These are phyloP conservation scores for Drosophila serrata DNA, from an alignment of 1,140 invertebrate genomes.

Conservation along the genomic window DNA sequence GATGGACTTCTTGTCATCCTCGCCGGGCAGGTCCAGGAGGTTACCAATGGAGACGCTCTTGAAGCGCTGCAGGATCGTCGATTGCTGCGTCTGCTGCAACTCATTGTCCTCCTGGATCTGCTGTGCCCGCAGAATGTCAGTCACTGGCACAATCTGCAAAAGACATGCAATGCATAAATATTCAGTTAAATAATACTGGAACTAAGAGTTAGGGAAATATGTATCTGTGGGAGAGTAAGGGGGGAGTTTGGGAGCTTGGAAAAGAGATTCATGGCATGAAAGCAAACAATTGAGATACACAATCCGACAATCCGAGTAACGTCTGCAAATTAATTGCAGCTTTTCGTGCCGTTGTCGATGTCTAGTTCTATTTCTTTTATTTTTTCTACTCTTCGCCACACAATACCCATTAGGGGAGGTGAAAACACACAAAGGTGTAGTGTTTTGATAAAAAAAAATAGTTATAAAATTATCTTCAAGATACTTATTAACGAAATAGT, in stretches of 20 bases:
- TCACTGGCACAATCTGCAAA: slow-evolving; percentile 80
- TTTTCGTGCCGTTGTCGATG: slow-evolving; percentile 63
- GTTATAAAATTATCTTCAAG: not conserved
- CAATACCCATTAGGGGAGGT: not conserved
- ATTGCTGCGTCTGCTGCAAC: slow-evolving; percentile 62
- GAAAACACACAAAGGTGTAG: not conserved
- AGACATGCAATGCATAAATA: slow-evolving; percentile 33
- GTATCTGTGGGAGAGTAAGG: not conserved
- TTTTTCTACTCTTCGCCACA: slow-evolving; percentile 4
- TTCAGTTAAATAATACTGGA: slow-evolving; percentile 11
- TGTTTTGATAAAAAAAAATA: not conserved
- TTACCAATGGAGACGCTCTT: slow-evolving; percentile 81
- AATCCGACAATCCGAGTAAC: slow-evolving; percentile 28
- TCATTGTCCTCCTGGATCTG: slow-evolving; percentile 74
- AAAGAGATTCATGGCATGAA: slow-evolving; percentile 18
- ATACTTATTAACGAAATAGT: not conserved
- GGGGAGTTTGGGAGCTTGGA: not conserved
- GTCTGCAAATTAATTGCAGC: slow-evolving; percentile 72
- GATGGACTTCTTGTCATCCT: slow-evolving; percentile 83
- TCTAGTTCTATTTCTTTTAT: slow-evolving; percentile 24
- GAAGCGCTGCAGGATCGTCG: slow-evolving; percentile 62
- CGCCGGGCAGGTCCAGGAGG: slow-evolving; percentile 70
- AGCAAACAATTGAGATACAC: slow-evolving; percentile 61
- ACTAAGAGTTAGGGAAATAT: not conserved
- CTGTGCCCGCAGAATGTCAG: slow-evolving; percentile 79